A percentile compares a stretch with the other conserved stretches of the same genome.
These are phyloP conservation scores for Choristoneura rosaceana DNA, from an alignment of 2,888 invertebrate species.

Conservation along the genomic window DNA sequence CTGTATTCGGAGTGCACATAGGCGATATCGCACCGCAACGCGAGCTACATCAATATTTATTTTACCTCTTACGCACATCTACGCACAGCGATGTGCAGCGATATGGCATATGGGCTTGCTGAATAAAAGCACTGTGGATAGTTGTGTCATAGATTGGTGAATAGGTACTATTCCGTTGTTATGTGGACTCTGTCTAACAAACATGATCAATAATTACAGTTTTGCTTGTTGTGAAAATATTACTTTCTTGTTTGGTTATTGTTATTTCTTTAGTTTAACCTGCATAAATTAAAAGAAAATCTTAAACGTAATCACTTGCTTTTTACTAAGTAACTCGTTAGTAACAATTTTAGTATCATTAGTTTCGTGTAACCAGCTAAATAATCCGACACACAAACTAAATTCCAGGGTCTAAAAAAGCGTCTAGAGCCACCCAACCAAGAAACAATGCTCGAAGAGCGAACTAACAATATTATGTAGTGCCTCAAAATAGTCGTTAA, in stretches of 20 bases:
- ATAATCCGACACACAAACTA: too few species aligned
- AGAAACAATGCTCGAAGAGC: too few species aligned
- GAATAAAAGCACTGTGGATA: not conserved
- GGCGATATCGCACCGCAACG: not conserved
- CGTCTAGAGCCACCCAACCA: too few species aligned
- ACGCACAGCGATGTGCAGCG: not conserved
- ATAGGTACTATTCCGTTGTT: not conserved
- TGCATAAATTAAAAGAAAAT: not conserved
- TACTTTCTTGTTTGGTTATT: not conserved
- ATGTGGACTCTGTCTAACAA: not conserved
- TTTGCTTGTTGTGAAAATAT: not conserved
- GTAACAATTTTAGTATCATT: too few species aligned
- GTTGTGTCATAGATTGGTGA: slow-evolving; percentile 3
- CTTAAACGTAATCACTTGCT: too few species aligned
- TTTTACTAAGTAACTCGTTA: too few species aligned
- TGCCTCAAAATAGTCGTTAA: not conserved
- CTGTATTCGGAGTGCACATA: not conserved
- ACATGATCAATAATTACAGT: not conserved
- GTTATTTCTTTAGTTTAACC: not conserved
- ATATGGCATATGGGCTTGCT: not conserved
- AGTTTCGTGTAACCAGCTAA: too few species aligned
- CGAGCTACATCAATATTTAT: not conserved
- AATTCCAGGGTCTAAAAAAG: too few species aligned
- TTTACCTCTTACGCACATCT: not conserved
- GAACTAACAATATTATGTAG: not conserved